These are phyloP conservation scores for Ascidia mentula DNA, from an alignment of 23 tunicate species.

Conservation along the genomic window DNA sequence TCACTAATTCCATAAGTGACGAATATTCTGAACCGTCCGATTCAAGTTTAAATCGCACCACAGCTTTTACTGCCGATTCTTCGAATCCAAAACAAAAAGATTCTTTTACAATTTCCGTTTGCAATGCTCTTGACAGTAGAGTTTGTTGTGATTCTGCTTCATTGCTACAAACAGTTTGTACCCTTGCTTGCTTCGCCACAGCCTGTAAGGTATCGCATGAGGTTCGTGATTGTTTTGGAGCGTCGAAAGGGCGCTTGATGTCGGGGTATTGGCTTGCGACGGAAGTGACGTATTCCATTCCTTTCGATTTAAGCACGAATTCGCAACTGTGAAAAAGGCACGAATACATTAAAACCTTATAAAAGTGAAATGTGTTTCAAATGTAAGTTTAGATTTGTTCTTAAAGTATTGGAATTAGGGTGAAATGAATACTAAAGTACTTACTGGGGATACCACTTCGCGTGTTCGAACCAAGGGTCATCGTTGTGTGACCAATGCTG, in stretches of 20 bases:
- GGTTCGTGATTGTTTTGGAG: background rate
- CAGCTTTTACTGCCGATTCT: background rate
- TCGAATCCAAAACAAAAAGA: background rate
- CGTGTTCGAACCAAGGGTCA: constrained; percentile 29
- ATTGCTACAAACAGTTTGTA: background rate
- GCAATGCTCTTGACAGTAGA: background rate
- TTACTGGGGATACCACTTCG: constrained; percentile 34
- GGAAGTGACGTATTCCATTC: background rate
- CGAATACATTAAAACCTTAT: background rate
- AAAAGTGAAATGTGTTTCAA: background rate
- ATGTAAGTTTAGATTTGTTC: background rate
- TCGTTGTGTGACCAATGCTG: constrained; percentile 17
- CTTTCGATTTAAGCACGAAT: constrained; percentile 12
- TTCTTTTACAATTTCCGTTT: background rate
- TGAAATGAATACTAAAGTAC: no score
- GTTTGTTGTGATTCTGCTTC: background rate
- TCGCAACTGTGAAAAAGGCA: constrained; percentile 10
- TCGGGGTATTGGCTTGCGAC: constrained; percentile 10
- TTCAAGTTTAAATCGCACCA: background rate
- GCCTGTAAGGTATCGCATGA: background rate
- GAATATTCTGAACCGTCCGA: background rate
- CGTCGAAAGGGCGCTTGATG: background rate
- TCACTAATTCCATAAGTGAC: constrained; percentile 16
- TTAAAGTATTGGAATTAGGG: no score
- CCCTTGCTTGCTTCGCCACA: background rate